phyloP scores from a whole-genome alignment of 1,140 invertebrate genomes.

The Drosophila seguyi region DNA sequence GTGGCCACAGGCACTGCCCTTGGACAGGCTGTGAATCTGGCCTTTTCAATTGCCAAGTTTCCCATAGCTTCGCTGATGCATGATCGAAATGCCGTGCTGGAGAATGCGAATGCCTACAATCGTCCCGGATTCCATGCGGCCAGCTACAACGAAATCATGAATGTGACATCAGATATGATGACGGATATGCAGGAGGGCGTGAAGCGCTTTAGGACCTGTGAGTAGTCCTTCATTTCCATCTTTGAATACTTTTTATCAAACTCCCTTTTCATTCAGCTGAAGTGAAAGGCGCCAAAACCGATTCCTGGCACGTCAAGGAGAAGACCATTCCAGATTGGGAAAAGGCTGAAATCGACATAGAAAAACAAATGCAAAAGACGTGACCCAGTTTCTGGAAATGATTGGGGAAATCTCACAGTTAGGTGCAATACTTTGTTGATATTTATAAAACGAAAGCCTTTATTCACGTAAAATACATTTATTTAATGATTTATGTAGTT shows the following conservation, averaged over 20 bases:
- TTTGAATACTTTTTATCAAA: neutral
- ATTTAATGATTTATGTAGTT: conserved; percentile 68
- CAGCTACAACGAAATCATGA: conserved; percentile 89
- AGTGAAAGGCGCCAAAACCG: conserved; percentile 91
- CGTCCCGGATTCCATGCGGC: conserved; percentile 87
- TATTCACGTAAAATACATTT: conserved; percentile 79
- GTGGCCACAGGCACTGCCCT: conserved; percentile 92
- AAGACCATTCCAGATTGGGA: conserved; percentile 87
- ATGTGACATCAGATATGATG: conserved; percentile 87
- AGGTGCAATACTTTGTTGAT: conserved; percentile 24
- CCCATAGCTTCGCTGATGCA: conserved; percentile 91
- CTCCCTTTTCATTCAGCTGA: conserved; percentile 85
- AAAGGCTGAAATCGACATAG: conserved; percentile 79
- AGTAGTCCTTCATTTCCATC: neutral
- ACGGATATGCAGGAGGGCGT: conserved; percentile 90
- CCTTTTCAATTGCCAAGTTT: conserved; percentile 91
- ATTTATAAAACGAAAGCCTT: conserved; percentile 59
- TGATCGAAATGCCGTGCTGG: conserved; percentile 88
- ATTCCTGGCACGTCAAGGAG: conserved; percentile 88
- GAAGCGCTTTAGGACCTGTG: conserved; percentile 88
- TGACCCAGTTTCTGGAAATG: neutral
- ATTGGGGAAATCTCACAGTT: neutral
- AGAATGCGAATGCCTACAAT: conserved; percentile 88
- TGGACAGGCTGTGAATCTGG: conserved; percentile 92
- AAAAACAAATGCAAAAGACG: conserved; percentile 33